Evolutionary conservation across 2,888 invertebrate species (phyloP), one percentile per base, ranked within the genome.

Genomic region (Lycophotia porphyrea): DNA sequence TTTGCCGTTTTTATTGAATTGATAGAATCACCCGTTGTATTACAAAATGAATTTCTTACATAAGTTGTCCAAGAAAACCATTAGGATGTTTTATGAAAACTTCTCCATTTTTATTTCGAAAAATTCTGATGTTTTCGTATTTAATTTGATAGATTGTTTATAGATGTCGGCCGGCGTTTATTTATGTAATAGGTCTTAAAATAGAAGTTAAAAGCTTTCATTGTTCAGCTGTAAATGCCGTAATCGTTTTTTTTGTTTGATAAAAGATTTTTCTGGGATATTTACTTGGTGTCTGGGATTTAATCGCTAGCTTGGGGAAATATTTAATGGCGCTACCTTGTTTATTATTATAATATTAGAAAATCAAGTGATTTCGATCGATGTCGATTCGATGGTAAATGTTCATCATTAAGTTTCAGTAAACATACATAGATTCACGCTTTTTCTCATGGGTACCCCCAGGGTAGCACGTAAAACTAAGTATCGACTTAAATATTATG

Each of bases 71-170:
- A 27, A 70, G 65, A 39, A 69, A 87, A 44, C 76, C 84, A 79
- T 78, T 79, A 84, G 24, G 34, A 58, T 34, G 55, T 69, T 65
- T 65, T 42, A 69, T 60, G 47, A 65, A 79, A 74, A 47, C 27
- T 65, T 74, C 27, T 49, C n/a, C 60, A 71, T 76, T 78, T 58
- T 49, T 70, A 64, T 70, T 71, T 67, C 63, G n/a, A 21, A 52
- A 71, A 63, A 55, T 52, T 61, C 36, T 36, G 15, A 36, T 44
- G 52, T 80, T 71, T 76, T 71, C 44, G 61, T 80, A 71, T 76
- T 71, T 66, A 73, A 69, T 81, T 70, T 84, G 81, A 76, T 81
- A 58, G 76, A 70, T 81, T 84, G 85, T 82, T 81, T 76, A 71
- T 66, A 36, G 55, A 73, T 72, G 82, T 65, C 71, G 60, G 36